These are phyloP conservation scores for Pseudolycoriella hygida DNA, from an alignment of 2,888 invertebrate genomes.

Conservation along the genomic window DNA sequence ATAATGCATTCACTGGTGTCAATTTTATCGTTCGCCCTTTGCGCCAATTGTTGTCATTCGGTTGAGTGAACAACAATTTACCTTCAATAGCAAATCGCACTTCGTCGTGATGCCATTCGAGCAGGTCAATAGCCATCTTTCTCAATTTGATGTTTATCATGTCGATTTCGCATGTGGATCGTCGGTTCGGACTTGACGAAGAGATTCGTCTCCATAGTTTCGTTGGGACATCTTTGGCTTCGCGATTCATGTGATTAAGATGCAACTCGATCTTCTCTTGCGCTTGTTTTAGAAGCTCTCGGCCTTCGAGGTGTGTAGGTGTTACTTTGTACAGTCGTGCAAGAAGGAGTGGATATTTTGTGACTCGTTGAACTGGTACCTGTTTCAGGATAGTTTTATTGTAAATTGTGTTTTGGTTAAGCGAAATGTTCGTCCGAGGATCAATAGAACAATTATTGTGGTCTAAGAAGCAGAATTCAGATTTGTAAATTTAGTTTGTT, in stretches of 20 bases:
- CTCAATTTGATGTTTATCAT: conserved; percentile 76
- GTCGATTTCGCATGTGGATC: conserved; percentile 68
- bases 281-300: conserved; percentile 69
- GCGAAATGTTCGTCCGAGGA: no score
- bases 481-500: no score
- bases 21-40: conserved; percentile 78
- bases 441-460: no score
- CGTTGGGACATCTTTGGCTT: conserved; percentile 78
- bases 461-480: no score
- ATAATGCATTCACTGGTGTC: conserved; percentile 71
- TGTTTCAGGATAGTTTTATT: conserved; percentile 22
- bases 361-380: conserved; percentile 92
- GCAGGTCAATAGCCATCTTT: conserved; percentile 83
- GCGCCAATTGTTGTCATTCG: conserved; percentile 81
- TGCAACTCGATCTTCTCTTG: conserved; percentile 86
- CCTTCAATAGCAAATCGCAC: conserved; percentile 83
- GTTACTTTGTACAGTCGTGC: conserved; percentile 83
- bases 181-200: conserved; percentile 44
- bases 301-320: conserved; percentile 63
- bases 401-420: no score
- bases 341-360: conserved; percentile 85
- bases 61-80: conserved; percentile 70
- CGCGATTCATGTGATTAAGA: conserved; percentile 85
- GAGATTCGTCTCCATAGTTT: conserved; percentile 82
- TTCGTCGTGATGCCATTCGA: conserved; percentile 91